Base-by-base conservation (phyloP, 2,888 invertebrate species). In the Hypolimnas misippus region DNA sequence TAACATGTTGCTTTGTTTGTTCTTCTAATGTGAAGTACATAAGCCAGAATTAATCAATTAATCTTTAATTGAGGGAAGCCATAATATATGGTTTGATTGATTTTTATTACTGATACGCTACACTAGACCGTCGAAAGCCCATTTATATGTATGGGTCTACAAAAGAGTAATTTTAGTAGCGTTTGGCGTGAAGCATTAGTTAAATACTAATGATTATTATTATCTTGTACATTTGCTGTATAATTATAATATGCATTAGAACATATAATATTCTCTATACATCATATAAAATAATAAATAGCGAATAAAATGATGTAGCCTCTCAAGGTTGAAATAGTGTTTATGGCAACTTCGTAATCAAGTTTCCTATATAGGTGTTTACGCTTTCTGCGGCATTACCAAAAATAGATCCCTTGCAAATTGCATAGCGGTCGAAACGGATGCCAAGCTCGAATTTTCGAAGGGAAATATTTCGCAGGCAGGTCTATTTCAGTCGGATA, bases 401-500 rank as follows among this genome's bases (percentile, higher is more conserved):
- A 52, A 42, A 65, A 62, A 62, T 62, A 65, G 56, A 53, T 42
- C 12, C 31, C 12, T 52, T 56, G 59, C 38, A 56, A 55, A 55
- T 63, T 56, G 62, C 65, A 62, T 62, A 55, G 58, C 38, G 58
- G 29, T 29, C 25, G 49, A 29, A 31, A 42, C 57, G 49, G 53
- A 57, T 53, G 57, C 62, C 52, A 65, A 62, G 56, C 46, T 31
- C 44, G 59, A 54, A 59, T 60, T 59, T 59, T 56, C 59, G 56
- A 44, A 21, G 59, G 16, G 59, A 65, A 65, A 59, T 55, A 59
- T 58, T 65, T 49, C 29, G 49, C 25, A 49, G 25, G 25, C 49
- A 25, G 51, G 35, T 60, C 59, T 60, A 60, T 86, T 85, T 82
- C 73, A 70, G 78, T 68, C 71, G 50, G 66, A 77, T 79, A 86